Base-by-base conservation (phyloP, 1,140 invertebrate genomes). In the Gonioctena quinquepunctata region DNA sequence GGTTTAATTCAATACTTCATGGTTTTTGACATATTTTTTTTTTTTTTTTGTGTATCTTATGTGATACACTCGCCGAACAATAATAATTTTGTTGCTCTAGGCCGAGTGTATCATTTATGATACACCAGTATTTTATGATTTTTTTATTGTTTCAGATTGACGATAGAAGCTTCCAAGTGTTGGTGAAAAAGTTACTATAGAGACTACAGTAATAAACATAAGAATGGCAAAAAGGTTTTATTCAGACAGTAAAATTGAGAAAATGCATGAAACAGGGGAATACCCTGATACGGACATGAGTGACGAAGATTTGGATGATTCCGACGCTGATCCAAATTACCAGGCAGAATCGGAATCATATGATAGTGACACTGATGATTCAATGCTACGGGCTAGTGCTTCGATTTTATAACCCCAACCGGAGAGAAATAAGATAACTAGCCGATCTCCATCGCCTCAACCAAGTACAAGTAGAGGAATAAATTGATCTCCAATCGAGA, bases 141-240 rank as follows among this genome's bases (percentile, higher is more conserved):
- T 60, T 60, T 21, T 60, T 25, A 22, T 60, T 60, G 57, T 60
- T 60, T 60, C 57, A 60, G 57, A 60, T 60, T 19, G 25, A 60
- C n/a, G n/a, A 25, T 21, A 60, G 57, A 22, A 16, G 19, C 19
- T 16, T 60, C n/a, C 25, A 60, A 60, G 13, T 60, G 57, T 27
- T 60, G n/a, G 16, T 60, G 57, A 19, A 27, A 22, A 25, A 25
- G 25, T 25, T 11, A 60, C 21, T 60, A 23, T 27, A 1, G 16
- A 60, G 25, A 60, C 16, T 60, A 60, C n/a, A 21, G 25, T 27
- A 22, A 25, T 5, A 60, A 60, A 60, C 19, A 60, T 16, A 19
- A 25, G 11, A 25, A 25, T 25, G 21, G 25, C 18, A 22, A 60
- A 11, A 16, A 60, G 22, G 11, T 42, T 13, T 42, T n/a, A 13